phyloP scores from a whole-genome alignment of 2,888 invertebrate species.

The Escarpia spicata region DNA sequence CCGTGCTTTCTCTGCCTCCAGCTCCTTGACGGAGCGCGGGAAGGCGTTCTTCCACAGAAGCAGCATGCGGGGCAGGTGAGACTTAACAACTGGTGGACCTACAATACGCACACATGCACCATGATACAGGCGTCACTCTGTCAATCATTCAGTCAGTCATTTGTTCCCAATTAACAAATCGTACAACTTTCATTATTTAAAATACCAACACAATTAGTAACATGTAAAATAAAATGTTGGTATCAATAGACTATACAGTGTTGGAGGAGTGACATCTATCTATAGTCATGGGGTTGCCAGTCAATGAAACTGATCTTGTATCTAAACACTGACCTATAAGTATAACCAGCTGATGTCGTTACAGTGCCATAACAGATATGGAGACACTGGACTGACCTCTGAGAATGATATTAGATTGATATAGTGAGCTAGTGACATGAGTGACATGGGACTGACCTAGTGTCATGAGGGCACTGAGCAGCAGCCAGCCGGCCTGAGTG shows the following conservation, averaged over 20 bases:
- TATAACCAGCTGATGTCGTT: too few relatives aligned
- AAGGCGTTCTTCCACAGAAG: slow-evolving; percentile 97
- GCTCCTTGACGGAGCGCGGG: slow-evolving; percentile 93
- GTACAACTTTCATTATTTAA: too few relatives aligned
- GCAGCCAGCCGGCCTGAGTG: slow-evolving; percentile 96
- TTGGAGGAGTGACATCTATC: not conserved
- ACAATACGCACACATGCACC: not conserved
- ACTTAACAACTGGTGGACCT: slow-evolving; percentile 92
- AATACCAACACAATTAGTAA: too few relatives aligned
- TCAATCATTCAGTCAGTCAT: too few relatives aligned
- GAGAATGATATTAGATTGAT: not conserved
- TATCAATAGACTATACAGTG: too few relatives aligned
- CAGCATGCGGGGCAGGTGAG: slow-evolving; percentile 90
- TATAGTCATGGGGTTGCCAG: too few relatives aligned
- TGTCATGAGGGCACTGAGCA: slow-evolving; percentile 96
- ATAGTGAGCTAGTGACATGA: not conserved
- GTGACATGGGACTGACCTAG: slow-evolving; percentile 72
- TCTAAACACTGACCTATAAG: too few relatives aligned
- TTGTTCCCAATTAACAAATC: too few relatives aligned
- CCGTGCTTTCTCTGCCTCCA: slow-evolving; percentile 92
- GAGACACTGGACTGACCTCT: too few relatives aligned
- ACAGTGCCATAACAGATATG: too few relatives aligned
- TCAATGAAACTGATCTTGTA: too few relatives aligned
- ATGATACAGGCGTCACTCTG: not conserved
- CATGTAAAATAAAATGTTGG: too few relatives aligned